These are phyloP conservation scores for Sepioteuthis lessoniana DNA, from an alignment of 2,888 invertebrate genomes.

Conservation along the genomic window DNA sequence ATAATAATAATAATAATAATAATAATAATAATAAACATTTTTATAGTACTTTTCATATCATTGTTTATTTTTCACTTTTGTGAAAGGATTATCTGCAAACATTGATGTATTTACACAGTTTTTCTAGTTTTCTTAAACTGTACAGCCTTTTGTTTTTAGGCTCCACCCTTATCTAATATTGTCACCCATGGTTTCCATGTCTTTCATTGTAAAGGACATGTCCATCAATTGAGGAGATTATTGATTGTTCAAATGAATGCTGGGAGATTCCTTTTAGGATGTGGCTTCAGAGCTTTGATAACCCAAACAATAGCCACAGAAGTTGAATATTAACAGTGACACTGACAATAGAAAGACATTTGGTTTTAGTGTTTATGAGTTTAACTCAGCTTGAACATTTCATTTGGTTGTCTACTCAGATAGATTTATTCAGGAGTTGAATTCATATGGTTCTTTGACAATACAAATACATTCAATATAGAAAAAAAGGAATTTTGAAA, in stretches of 20 bases:
- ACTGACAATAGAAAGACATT: neutral
- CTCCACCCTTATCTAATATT: neutral
- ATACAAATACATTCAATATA: neutral
- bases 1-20: no score
- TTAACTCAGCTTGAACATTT: neutral
- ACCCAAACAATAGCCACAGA: neutral
- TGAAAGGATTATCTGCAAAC: neutral
- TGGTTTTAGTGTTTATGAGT: neutral
- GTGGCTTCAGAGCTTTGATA: neutral
- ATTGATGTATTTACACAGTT: neutral
- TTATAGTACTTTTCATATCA: no score
- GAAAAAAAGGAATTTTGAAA: neutral
- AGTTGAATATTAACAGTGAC: neutral
- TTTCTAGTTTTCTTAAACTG: neutral
- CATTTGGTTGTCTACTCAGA: neutral
- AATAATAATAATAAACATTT: no score
- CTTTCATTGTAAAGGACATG: neutral
- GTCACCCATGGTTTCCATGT: constrained; percentile 1
- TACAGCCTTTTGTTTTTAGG: neutral
- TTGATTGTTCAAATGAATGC: neutral
- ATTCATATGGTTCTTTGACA: no score
- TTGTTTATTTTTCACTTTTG: neutral
- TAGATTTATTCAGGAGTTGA: no score
- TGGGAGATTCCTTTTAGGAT: neutral
- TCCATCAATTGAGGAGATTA: neutral